A percentile compares a stretch with the other conserved stretches of the same genome.
These are phyloP conservation scores for Neodiprion pinetum DNA, from an alignment of 1,140 invertebrate genomes.

Conservation along the genomic window DNA sequence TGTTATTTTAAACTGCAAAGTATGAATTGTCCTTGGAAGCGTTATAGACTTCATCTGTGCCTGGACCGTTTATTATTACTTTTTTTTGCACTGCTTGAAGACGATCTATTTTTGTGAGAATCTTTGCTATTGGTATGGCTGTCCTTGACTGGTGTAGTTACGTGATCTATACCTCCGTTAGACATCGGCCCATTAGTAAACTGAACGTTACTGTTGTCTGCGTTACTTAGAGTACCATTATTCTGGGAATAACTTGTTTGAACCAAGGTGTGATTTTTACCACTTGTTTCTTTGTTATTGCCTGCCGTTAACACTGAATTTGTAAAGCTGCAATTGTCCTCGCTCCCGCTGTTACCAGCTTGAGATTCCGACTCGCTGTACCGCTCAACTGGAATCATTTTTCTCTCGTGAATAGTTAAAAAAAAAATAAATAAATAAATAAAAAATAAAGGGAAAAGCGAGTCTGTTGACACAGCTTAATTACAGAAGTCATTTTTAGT, in stretches of 20 bases:
- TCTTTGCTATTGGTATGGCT: constrained; percentile 68
- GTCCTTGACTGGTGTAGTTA: constrained; percentile 59
- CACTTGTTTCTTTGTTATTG: constrained; percentile 69
- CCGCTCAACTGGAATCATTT: constrained; percentile 72
- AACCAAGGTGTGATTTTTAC: constrained; percentile 72
- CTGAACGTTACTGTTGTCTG: constrained; percentile 68
- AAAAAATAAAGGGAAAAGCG: neutral
- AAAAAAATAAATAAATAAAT: neutral
- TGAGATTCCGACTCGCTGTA: constrained; percentile 91
- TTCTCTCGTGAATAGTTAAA: constrained; percentile 9
- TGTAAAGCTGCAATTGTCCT: constrained; percentile 67
- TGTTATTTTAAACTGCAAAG: too few species aligned
- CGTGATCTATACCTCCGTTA: constrained; percentile 62
- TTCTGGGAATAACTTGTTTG: constrained; percentile 68
- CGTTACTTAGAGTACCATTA: constrained; percentile 66
- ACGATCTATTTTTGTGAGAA: constrained; percentile 68
- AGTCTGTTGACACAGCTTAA: neutral
- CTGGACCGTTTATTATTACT: constrained; percentile 73
- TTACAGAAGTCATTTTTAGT: too few species aligned
- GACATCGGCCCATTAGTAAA: constrained; percentile 66
- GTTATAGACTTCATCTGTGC: constrained; percentile 66
- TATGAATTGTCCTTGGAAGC: neutral
- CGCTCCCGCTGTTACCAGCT: constrained; percentile 73
- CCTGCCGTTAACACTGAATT: constrained; percentile 73
- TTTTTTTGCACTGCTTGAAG: constrained; percentile 69